These are phyloP conservation scores for Pedetes capensis DNA, from an alignment of 2,113 vertebrate genomes.

Conservation along the genomic window DNA sequence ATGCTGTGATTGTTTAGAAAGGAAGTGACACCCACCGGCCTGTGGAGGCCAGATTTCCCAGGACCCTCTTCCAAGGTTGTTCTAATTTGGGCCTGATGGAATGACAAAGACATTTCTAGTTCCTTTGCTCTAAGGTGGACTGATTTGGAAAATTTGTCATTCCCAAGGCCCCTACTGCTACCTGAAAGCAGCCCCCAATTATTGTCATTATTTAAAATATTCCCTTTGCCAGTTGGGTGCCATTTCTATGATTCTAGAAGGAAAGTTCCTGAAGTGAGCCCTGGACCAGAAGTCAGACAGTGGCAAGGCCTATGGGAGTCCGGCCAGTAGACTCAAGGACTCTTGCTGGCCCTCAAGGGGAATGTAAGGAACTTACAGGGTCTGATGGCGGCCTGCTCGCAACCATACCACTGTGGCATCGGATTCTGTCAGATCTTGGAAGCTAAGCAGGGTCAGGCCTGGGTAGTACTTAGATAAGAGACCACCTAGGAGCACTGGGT, in stretches of 20 bases:
- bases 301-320: neutral
- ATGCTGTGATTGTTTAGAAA: neutral
- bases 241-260: conserved; percentile 27
- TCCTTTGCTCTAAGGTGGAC: neutral
- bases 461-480: too few relatives aligned
- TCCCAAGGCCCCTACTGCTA: neutral
- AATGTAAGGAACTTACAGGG: too few relatives aligned
- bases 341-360: neutral
- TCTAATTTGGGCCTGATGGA: conserved; percentile 54
- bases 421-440: too few relatives aligned
- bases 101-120: conserved; percentile 47
- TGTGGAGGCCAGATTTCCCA: conserved; percentile 1
- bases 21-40: neutral
- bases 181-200: neutral
- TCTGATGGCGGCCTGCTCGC: neutral
- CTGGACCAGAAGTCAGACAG: neutral
- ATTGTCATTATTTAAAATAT: neutral
- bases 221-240: neutral
- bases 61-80: conserved; percentile 24
- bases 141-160: conserved; percentile 57
- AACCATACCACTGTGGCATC: too few relatives aligned
- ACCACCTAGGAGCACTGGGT: too few relatives aligned
- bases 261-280: neutral
- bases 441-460: too few relatives aligned
- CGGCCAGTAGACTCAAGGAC: neutral